Percentiles rank a stretch among this genome's conserved stretches.
These are phyloP conservation scores for Gulo gulo DNA, from an alignment of 2,113 vertebrate genomes.

Conservation along the genomic window DNA sequence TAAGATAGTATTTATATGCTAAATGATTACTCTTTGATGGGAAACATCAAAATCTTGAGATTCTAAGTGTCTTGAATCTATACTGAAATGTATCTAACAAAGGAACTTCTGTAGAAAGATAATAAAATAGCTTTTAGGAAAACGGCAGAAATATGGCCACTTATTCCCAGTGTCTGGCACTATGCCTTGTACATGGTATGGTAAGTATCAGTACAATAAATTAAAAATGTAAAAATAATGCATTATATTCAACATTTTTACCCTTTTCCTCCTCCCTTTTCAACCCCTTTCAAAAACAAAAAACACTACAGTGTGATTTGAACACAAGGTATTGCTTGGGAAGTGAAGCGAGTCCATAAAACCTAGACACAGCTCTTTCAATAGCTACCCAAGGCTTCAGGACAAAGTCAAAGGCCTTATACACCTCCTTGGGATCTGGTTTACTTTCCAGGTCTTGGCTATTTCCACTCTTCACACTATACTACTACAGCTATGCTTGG, in stretches of 20 bases:
- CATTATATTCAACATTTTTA: background rate
- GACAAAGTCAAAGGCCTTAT: background rate
- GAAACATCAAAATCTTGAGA: background rate
- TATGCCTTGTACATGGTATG: background rate
- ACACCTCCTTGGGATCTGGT: background rate
- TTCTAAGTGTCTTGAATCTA: background rate
- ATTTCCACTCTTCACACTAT: background rate
- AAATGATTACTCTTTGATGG: background rate
- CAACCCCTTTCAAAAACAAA: background rate
- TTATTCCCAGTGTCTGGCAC: background rate
- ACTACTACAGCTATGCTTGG: background rate
- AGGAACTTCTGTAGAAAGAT: background rate
- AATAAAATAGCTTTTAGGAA: background rate
- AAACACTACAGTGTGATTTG: background rate
- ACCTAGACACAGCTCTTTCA: background rate
- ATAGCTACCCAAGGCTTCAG: background rate
- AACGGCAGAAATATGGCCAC: background rate
- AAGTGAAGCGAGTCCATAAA: background rate
- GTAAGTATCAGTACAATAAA: background rate
- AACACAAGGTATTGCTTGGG: background rate
- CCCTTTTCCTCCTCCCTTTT: background rate
- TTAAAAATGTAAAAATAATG: background rate
- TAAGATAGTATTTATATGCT: background rate
- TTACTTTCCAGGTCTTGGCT: background rate
- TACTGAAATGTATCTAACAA: background rate